Evolutionary conservation across 2,888 invertebrate genomes (phyloP).

Genomic region (Mystacides longicornis): DNA sequence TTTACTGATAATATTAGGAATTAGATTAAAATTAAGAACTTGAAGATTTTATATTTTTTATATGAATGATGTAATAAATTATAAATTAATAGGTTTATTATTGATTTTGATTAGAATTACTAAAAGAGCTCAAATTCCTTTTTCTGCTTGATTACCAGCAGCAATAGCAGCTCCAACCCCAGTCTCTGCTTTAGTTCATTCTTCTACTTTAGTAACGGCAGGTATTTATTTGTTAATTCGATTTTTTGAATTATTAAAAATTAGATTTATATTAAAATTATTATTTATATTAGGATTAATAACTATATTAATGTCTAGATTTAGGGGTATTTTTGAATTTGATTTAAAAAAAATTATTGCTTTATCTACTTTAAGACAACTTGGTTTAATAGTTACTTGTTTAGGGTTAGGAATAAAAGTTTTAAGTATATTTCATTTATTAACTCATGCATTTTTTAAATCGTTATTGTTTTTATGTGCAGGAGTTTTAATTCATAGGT

Average conservation of each 20-base stretch:
- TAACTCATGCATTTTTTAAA: conserved; percentile 70
- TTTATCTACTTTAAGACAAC: conserved; percentile 66
- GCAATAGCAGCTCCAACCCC: conserved; percentile 74
- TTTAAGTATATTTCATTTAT: conserved; percentile 64
- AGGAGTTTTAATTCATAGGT: conserved; percentile 60
- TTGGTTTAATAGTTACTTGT: conserved; percentile 65
- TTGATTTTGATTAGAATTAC: conserved; percentile 55
- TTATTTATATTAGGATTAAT: conserved; percentile 50
- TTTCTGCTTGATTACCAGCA: conserved; percentile 67
- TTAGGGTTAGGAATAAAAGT: conserved; percentile 47
- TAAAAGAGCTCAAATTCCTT: conserved; percentile 76
- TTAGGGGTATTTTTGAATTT: conserved; percentile 56
- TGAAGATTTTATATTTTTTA: conserved; percentile 50
- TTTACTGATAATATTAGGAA: conserved; percentile 54
- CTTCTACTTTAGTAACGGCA: conserved; percentile 71
- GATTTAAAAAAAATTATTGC: conserved; percentile 76
- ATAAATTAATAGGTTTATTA: conserved; percentile 39
- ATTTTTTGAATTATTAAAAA: conserved; percentile 48
- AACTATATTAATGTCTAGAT: conserved; percentile 54
- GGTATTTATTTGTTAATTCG: conserved; percentile 69
- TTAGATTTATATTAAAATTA: conserved; percentile 38
- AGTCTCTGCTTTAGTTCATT: conserved; percentile 69
- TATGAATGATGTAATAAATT: conserved; percentile 39
- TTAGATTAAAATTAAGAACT: conserved; percentile 48
- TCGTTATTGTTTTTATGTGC: conserved; percentile 67